phyloP scores from a whole-genome alignment of 1,140 invertebrate genomes.

The Diachasma alloeum region DNA sequence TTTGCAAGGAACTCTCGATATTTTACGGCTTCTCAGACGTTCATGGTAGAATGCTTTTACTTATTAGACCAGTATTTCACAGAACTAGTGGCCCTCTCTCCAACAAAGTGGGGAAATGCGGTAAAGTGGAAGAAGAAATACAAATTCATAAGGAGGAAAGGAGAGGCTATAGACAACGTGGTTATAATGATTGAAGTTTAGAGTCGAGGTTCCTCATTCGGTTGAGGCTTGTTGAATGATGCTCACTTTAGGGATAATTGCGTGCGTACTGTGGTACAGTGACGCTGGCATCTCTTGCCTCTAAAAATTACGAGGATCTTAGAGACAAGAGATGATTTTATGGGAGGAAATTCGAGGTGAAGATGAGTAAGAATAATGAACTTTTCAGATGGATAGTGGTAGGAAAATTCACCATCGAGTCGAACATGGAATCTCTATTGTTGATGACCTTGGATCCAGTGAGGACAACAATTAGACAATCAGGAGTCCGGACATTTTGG shows the following conservation, averaged over 20 bases:
- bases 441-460: too few relatives aligned
- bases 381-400: not conserved
- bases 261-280: slow-evolving; percentile 2
- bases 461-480: too few relatives aligned
- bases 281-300: not conserved
- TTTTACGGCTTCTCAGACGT: slow-evolving; percentile 8
- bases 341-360: not conserved
- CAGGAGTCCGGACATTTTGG: too few relatives aligned
- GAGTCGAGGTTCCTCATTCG: slow-evolving; percentile 1
- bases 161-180: slow-evolving; percentile 44
- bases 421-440: too few relatives aligned
- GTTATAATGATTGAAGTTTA: slow-evolving; percentile 55
- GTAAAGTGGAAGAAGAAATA: not conserved
- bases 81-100: not conserved
- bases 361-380: not conserved
- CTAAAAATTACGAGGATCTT: not conserved
- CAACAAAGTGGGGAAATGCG: not conserved
- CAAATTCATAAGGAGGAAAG: not conserved
- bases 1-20: not conserved
- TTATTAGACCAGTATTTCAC: slow-evolving; percentile 23
- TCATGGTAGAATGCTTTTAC: slow-evolving; percentile 9
- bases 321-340: too few relatives aligned
- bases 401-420: too few relatives aligned
- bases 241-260: slow-evolving; percentile 23
- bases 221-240: slow-evolving; percentile 16